Evolutionary conservation across 2,888 invertebrate genomes (phyloP).

Genomic region (Pyrrhia umbra): DNA sequence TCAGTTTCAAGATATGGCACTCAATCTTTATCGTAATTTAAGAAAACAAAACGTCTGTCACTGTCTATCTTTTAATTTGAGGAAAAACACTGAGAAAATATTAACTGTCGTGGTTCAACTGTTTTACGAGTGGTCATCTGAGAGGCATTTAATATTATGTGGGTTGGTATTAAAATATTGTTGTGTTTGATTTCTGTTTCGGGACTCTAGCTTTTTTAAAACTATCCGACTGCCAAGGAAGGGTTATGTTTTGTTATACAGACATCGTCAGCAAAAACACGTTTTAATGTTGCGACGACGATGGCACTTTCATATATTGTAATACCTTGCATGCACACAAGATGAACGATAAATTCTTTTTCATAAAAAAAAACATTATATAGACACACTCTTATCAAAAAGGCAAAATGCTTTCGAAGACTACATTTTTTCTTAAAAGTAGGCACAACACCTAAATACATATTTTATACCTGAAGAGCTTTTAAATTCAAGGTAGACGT

Average conservation of each 20-base stretch:
- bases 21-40: conserved; percentile 53
- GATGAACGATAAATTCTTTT: too few species aligned
- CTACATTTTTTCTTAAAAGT: background rate
- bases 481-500: background rate
- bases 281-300: too few species aligned
- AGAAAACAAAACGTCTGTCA: conserved; percentile 50
- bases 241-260: too few species aligned
- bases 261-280: too few species aligned
- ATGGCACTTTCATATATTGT: too few species aligned
- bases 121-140: conserved; percentile 31
- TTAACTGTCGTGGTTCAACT: conserved; percentile 29
- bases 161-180: background rate
- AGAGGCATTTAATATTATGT: conserved; percentile 2
- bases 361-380: too few species aligned
- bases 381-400: too few species aligned
- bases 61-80: conserved; percentile 34
- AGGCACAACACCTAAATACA: background rate
- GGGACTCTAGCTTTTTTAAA: background rate
- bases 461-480: background rate
- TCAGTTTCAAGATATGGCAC: conserved; percentile 23
- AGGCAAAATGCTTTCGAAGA: background rate
- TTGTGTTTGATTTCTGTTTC: background rate
- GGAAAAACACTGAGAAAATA: conserved; percentile 21
- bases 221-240: too few species aligned
- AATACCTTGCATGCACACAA: too few species aligned